These are phyloP conservation scores for Eutolmus rufibarbis DNA, from an alignment of 2,888 invertebrate genomes.

Conservation along the genomic window DNA sequence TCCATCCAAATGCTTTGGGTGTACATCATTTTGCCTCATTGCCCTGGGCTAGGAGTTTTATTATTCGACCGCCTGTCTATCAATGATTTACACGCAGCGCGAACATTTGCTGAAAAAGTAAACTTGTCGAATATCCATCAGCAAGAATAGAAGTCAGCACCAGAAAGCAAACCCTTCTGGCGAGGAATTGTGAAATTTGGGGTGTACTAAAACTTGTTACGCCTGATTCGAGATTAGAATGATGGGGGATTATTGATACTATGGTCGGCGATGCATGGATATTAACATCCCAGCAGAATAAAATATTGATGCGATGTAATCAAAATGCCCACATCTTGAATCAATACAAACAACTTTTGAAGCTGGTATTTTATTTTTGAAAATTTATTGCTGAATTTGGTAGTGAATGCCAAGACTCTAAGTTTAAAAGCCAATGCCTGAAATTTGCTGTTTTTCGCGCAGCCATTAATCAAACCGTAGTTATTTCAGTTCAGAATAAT, in stretches of 20 bases:
- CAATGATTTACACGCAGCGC: slow-evolving; percentile 45
- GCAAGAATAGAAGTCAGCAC: background rate
- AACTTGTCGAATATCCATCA: background rate
- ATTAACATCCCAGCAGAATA: background rate
- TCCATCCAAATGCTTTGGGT: slow-evolving; percentile 19
- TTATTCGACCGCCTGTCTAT: slow-evolving; percentile 42
- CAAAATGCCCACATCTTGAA: background rate
- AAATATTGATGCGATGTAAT: background rate
- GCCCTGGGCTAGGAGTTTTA: slow-evolving; percentile 34
- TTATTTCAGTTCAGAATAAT: no score
- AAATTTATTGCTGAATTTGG: background rate
- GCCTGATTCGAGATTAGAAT: background rate
- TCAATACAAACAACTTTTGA: background rate
- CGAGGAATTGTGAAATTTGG: background rate
- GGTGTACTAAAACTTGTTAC: slow-evolving; percentile 13
- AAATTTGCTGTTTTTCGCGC: no score
- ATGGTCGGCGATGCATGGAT: background rate
- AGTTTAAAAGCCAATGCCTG: no score
- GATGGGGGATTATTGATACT: background rate
- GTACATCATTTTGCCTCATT: slow-evolving; percentile 35
- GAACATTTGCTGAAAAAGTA: slow-evolving; percentile 32
- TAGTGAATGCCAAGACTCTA: no score
- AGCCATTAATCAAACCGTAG: no score
- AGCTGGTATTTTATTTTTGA: background rate
- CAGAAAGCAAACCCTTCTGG: background rate